A percentile compares a stretch with the other conserved stretches of the same genome.
These are phyloP conservation scores for Drosophila funebris DNA, from an alignment of 1,140 invertebrate species.

Conservation along the genomic window DNA sequence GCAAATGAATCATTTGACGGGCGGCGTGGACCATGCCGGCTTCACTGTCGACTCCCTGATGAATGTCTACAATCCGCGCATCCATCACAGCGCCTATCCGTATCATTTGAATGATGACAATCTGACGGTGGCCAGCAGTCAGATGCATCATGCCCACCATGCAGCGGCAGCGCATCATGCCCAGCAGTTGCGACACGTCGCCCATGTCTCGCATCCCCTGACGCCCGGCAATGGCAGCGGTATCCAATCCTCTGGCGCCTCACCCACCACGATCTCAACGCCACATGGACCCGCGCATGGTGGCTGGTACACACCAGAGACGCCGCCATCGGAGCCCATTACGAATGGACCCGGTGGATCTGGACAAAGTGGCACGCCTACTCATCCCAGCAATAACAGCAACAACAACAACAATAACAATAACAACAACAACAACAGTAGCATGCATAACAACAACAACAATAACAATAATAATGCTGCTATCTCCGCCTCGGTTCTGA, in stretches of 20 bases:
- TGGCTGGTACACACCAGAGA: constrained; percentile 83
- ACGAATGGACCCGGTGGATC: constrained; percentile 29
- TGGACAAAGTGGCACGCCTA: constrained; percentile 61
- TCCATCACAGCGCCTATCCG: constrained; percentile 83
- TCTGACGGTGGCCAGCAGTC: constrained; percentile 66
- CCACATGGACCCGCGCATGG: constrained; percentile 79
- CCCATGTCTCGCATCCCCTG: constrained; percentile 71
- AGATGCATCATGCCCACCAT: constrained; percentile 76
- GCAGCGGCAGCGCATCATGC: constrained; percentile 78
- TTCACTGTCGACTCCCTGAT: constrained; percentile 83
- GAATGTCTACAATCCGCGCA: constrained; percentile 83
- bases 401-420: constrained; percentile 56
- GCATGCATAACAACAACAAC: constrained; percentile 33
- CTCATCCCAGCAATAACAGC: constrained; percentile 59
- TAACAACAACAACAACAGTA: constrained; percentile 33
- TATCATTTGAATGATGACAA: constrained; percentile 83
- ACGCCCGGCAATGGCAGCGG: constrained; percentile 67
- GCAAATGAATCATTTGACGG: constrained; percentile 81
- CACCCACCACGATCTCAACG: constrained; percentile 79
- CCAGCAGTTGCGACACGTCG: constrained; percentile 70
- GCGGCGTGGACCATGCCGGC: constrained; percentile 76
- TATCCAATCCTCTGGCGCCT: constrained; percentile 73
- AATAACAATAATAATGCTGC: constrained; percentile 44
- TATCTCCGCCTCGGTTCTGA: constrained; percentile 44
- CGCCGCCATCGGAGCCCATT: constrained; percentile 78